Evolutionary conservation across 2,888 invertebrate genomes (phyloP), one percentile per base, ranked within the genome.

Genomic region (Pandemis heparana): DNA sequence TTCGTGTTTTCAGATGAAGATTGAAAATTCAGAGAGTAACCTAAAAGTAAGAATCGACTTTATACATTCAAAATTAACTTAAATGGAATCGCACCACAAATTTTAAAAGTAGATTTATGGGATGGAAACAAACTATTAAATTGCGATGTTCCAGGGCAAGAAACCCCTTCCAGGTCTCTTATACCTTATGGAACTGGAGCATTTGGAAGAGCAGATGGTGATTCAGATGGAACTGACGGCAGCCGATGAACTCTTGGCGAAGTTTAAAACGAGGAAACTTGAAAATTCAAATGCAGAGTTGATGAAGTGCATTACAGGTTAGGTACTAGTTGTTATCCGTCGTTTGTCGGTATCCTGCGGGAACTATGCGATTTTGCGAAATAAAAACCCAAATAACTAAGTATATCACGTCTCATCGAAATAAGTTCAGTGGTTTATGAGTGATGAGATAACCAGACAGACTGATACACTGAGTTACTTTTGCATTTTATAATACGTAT

Each of bases 161-260:
- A 56, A 67, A 7, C 65, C 74, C 0, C 67, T 75, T 0, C 73
- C 77, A 4, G 81, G 80, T 0, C 63, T 92, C 12, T 87, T 87
- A 5, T 94, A 90, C 75, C 79, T 93, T 14, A 18, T 83, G 14
- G 82, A 85, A 1, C 77, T 95, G 70, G 90, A 91, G 75, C 83
- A 84, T 56, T 91, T 95, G 70, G 87, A 88, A 14, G 87, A 90
- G 0, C 82, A 89, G 74, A 92, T 94, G 87, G 78, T 88, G 6
- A 80, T 76, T 2, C 94, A 92, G 75, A 89, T 95, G 86, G 81
- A 84, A 10, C 89, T 85, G 5, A 92, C 94, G 0, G 95, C 95
- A 0, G 91, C 89, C 0, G 94, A 94, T 66, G 95, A 95, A 77
- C 83, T 94, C 14, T 81, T 86, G 0, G 84, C 85, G 8, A 94